These are phyloP conservation scores for Clarias magur DNA, from an alignment of 2,113 vertebrate genomes.

Conservation along the genomic window DNA sequence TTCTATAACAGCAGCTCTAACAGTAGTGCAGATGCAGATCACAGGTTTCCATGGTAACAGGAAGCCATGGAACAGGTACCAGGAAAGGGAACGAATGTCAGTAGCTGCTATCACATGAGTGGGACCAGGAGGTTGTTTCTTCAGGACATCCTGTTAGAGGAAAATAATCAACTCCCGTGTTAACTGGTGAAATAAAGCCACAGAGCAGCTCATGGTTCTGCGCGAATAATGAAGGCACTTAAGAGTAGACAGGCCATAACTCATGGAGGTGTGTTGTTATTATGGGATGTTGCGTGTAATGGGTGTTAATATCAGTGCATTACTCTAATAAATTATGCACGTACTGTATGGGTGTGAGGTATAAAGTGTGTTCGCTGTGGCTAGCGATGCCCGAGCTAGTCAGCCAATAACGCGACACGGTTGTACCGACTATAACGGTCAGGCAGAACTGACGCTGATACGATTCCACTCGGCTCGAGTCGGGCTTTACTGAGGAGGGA, in stretches of 20 bases:
- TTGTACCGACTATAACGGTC: not conserved
- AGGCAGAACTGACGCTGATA: not conserved
- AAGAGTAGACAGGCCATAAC: not conserved
- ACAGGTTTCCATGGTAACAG: too few species aligned
- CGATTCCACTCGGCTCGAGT: not conserved
- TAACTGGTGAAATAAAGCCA: not conserved
- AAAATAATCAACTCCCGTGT: not conserved
- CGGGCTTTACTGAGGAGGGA: too few species aligned
- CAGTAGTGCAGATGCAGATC: too few species aligned
- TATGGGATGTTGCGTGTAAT: not conserved
- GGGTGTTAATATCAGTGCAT: slow-evolving; percentile 24
- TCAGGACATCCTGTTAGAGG: not conserved
- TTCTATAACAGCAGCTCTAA: not conserved
- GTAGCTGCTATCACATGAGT: too few species aligned
- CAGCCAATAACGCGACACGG: not conserved
- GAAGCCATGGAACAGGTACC: too few species aligned
- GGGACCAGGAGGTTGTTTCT: too few species aligned
- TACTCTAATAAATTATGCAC: slow-evolving; percentile 30
- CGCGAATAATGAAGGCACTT: not conserved
- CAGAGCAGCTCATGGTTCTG: not conserved
- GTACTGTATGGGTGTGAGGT: not conserved
- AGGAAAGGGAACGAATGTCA: too few species aligned
- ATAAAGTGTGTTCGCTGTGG: not conserved
- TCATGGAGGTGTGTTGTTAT: not conserved
- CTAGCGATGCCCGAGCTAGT: not conserved